Base-by-base conservation (phyloP, 2,113 vertebrate species). In the Malurus melanocephalus region DNA sequence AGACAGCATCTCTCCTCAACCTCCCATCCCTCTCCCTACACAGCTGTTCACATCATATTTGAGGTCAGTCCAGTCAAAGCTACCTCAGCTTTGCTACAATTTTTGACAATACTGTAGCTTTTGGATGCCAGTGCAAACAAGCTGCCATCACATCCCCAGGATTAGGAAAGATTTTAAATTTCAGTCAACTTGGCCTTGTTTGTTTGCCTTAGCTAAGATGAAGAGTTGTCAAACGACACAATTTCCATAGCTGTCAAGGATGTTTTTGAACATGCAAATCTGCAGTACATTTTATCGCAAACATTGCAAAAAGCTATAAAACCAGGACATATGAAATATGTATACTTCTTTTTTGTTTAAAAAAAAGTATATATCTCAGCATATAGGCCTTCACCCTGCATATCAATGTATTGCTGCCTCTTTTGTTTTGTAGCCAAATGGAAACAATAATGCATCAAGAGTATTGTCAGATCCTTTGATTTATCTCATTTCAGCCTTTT, bases 221-320 rank as follows among this genome's bases (percentile, higher is more conserved):
- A 94, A 65, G 85, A 95, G 85, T 89, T 93, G 94, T 94, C 95
- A 96, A 94, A 94, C 91, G 91, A 89, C 76, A 93, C 69, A 80
- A 96, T 96, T 96, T 95, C 91, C 89, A 91, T 94, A 94, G 93
- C 94, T 96, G 94, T 96, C 94, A 96, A 90, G 72, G 86, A 92
- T 96, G 92, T 88, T 95, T 94, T 93, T 93, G 93, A 94, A 90
- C 90, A 96, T 92, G 83, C 77, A 94, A 92, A 94, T 96, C 85
- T 94, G 46, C 89, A 91, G 77, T 89, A 88, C 77, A 89, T 93
- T 91, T 94, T 95, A 94, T 93, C 16, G 69, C 75, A 95, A 95
- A 95, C 91, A 95, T 90, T 90, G 89, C 80, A 92, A 93, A 88
- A 94, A 87, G 66, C 87, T 92, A 95, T 91, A 93, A 94, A 94